These are phyloP conservation scores for Montipora cactus DNA, from an alignment of 64 coral and sea anemone genomes.

Conservation along the genomic window DNA sequence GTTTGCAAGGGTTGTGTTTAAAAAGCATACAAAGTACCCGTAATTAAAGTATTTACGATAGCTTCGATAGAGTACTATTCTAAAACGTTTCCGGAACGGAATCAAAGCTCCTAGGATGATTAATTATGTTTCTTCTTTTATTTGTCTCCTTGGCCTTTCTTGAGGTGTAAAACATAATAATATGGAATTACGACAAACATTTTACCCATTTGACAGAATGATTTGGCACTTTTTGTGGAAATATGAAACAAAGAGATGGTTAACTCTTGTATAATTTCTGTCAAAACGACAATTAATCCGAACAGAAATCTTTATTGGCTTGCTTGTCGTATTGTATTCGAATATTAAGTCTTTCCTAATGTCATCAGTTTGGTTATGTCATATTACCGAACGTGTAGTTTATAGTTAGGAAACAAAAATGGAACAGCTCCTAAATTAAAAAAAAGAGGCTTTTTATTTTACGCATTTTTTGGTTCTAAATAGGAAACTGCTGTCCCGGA, in stretches of 20 bases:
- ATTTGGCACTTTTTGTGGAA: neutral
- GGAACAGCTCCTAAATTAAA: too few relatives aligned
- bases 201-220: neutral
- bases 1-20: neutral
- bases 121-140: neutral
- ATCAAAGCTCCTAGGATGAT: neutral
- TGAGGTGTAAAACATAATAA: neutral
- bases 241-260: neutral
- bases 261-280: neutral
- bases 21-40: neutral
- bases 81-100: neutral
- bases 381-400: neutral
- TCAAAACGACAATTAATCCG: neutral
- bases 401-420: too few relatives aligned
- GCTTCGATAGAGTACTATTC: neutral
- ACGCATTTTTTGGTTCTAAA: too few relatives aligned
- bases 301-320: neutral
- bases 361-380: neutral
- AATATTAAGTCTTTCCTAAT: neutral
- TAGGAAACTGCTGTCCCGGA: too few relatives aligned
- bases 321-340: neutral
- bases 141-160: neutral
- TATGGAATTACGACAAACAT: neutral
- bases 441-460: too few relatives aligned
- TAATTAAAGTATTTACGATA: neutral